Evolutionary conservation across 2,888 invertebrate genomes (phyloP).

Genomic region (Gerris lacustris): DNA sequence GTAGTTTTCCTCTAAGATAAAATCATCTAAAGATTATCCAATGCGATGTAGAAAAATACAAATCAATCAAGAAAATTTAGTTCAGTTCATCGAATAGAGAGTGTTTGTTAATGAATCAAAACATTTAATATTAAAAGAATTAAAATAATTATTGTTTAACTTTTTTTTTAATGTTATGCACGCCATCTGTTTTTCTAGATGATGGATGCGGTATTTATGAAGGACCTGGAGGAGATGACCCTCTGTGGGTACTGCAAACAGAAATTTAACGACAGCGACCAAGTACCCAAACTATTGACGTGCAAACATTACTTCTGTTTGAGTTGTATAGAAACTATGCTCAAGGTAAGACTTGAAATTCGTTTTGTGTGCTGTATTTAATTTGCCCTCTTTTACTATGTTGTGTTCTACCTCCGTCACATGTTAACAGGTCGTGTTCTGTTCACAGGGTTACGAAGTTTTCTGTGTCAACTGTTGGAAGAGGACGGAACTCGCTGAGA

Average conservation of each 20-base stretch:
- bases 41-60: no score
- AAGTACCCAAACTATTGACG: constrained; percentile 57
- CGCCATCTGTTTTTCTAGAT: constrained; percentile 27
- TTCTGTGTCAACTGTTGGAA: constrained; percentile 65
- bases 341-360: constrained; percentile 39
- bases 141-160: no score
- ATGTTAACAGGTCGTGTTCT: not conserved
- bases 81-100: no score
- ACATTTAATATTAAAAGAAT: no score
- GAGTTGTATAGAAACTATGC: constrained; percentile 56
- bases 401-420: no score
- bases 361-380: not conserved
- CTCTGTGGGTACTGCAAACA: constrained; percentile 63
- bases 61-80: no score
- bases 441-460: constrained; percentile 39
- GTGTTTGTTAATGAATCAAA: no score
- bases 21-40: no score
- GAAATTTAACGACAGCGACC: constrained; percentile 59
- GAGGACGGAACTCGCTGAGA: constrained; percentile 54
- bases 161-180: no score
- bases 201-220: constrained; percentile 33
- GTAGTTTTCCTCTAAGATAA: no score
- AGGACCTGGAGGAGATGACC: constrained; percentile 57
- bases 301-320: constrained; percentile 69
- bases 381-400: no score